These are phyloP conservation scores for Terrapene triunguis DNA, from an alignment of 2,113 vertebrate species.

Conservation along the genomic window DNA sequence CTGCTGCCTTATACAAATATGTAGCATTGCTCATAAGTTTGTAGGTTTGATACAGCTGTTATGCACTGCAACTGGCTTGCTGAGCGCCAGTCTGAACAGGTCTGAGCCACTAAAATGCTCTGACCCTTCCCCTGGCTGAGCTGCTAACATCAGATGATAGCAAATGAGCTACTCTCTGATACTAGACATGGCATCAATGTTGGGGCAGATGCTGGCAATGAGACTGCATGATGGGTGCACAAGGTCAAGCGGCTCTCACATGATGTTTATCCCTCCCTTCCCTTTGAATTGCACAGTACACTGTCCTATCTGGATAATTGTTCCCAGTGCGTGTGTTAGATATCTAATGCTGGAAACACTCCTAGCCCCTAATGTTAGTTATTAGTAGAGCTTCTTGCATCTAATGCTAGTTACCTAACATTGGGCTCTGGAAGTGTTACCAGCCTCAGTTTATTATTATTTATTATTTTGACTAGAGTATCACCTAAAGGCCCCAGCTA, in stretches of 20 bases:
- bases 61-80: neutral
- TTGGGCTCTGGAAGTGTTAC: neutral
- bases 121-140: too few relatives aligned
- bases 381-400: neutral
- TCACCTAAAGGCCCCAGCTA: neutral
- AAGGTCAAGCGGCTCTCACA: too few relatives aligned
- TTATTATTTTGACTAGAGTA: neutral
- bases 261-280: neutral
- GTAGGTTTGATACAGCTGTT: neutral
- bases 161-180: neutral
- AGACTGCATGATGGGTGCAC: neutral
- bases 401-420: neutral
- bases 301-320: neutral
- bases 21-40: neutral
- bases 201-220: neutral
- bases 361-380: too few relatives aligned
- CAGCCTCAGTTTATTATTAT: neutral
- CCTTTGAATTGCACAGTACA: neutral
- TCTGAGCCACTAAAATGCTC: neutral
- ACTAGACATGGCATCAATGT: neutral
- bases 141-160: neutral
- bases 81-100: neutral
- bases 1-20: neutral
- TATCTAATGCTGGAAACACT: neutral
- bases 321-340: neutral